Conservation (phyloP, 2,797 vertebrate genomes). For the Rhabdophis nuchalis region DNA sequence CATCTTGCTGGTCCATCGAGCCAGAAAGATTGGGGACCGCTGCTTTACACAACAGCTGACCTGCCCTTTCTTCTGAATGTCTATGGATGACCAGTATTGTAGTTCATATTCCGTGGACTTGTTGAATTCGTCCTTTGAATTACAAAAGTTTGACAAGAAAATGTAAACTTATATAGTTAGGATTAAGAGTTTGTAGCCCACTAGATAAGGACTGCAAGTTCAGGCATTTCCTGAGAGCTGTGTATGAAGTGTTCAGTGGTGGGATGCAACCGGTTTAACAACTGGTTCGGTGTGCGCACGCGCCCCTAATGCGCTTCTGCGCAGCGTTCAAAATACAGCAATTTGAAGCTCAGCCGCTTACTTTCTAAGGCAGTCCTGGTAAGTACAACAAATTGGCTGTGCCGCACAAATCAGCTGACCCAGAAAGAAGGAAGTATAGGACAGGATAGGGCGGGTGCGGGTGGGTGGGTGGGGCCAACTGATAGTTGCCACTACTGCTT, state of each 20-base stretch:
- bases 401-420: no score
- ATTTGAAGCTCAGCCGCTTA: no score
- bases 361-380: no score
- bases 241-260: not conserved
- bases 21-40: not conserved
- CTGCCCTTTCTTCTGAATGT: not conserved
- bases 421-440: no score
- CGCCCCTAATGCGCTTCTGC: no score
- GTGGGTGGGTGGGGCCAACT: no score
- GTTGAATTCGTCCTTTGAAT: not conserved
- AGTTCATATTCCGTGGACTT: not conserved
- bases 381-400: no score
- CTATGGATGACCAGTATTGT: not conserved
- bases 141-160: not conserved
- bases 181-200: not conserved
- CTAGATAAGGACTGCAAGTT: not conserved
- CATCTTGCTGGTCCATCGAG: accelerated
- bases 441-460: no score
- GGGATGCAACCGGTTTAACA: no score
- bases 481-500: no score
- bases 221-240: not conserved
- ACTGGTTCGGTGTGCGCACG: no score
- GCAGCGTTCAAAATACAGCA: no score
- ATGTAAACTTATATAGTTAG: not conserved
- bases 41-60: not conserved